Conservation (phyloP, 2,888 invertebrate species). For the Gastrophysa polygoni region DNA sequence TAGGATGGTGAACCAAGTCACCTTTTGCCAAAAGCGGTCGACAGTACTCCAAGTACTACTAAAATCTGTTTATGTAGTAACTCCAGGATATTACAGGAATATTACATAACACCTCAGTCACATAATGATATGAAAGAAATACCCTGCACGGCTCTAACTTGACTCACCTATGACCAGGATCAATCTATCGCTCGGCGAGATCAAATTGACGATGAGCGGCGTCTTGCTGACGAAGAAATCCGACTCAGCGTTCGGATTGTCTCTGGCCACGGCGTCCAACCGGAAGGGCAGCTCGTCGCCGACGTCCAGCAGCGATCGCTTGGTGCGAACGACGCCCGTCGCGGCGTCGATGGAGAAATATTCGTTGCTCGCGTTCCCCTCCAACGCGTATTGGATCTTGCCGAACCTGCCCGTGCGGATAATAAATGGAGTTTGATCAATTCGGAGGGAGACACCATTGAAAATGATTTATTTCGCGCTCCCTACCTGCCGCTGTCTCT, state of each 20-base stretch:
- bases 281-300: conserved; percentile 70
- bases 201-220: conserved; percentile 76
- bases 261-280: conserved; percentile 72
- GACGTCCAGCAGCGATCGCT: conserved; percentile 73
- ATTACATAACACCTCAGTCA: too few relatives aligned
- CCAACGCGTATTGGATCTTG: conserved; percentile 70
- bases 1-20: too few relatives aligned
- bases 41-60: too few relatives aligned
- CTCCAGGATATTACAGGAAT: too few relatives aligned
- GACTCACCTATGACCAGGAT: conserved; percentile 68
- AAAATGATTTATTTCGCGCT: too few relatives aligned
- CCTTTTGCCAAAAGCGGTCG: too few relatives aligned
- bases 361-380: conserved; percentile 59
- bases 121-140: too few relatives aligned
- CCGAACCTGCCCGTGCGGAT: conserved; percentile 83
- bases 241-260: conserved; percentile 70
- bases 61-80: too few relatives aligned
- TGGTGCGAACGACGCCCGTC: conserved; percentile 78
- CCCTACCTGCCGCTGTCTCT: too few relatives aligned
- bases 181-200: conserved; percentile 77
- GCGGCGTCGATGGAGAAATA: conserved; percentile 76
- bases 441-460: too few relatives aligned
- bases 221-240: conserved; percentile 66
- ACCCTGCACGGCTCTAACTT: too few relatives aligned
- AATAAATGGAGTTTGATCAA: too few relatives aligned